Percentiles rank a stretch among this genome's conserved stretches.
phyloP scores from a whole-genome alignment of 2,888 invertebrate genomes.

The Acrocera orbiculus region DNA sequence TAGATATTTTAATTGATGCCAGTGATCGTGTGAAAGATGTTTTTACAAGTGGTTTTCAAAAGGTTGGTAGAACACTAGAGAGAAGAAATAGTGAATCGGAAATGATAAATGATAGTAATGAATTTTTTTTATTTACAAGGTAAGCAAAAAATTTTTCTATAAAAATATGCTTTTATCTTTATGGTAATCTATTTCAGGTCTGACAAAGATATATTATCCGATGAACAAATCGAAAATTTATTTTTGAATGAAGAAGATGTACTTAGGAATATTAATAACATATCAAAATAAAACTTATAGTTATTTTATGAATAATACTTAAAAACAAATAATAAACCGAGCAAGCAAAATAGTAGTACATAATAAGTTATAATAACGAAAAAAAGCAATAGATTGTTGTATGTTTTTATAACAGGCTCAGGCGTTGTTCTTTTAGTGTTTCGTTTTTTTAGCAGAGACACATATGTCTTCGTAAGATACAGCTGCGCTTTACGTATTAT shows the following conservation, averaged over 20 bases:
- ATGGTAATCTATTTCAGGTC: slow-evolving; percentile 19
- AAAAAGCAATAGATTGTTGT: too few species aligned
- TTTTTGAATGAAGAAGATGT: slow-evolving; percentile 10
- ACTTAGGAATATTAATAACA: slow-evolving; percentile 13
- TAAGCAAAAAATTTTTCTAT: slow-evolving; percentile 15
- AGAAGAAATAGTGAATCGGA: slow-evolving; percentile 54
- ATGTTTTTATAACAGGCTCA: too few species aligned
- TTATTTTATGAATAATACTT: too few species aligned
- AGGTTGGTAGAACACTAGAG: slow-evolving; percentile 48
- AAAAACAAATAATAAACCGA: too few species aligned
- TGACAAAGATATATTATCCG: slow-evolving; percentile 30
- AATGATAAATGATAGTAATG: slow-evolving; percentile 31
- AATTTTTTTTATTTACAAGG: slow-evolving; percentile 31
- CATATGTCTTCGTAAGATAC: too few species aligned
- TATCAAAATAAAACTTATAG: slow-evolving; percentile 15
- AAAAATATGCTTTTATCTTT: slow-evolving; percentile 1
- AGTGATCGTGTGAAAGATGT: slow-evolving; percentile 68
- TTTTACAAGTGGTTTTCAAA: slow-evolving; percentile 58
- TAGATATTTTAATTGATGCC: slow-evolving; percentile 60
- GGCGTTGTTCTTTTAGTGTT: too few species aligned
- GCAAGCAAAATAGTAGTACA: too few species aligned
- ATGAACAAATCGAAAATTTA: slow-evolving; percentile 31
- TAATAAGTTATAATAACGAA: too few species aligned
- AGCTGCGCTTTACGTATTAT: too few species aligned
- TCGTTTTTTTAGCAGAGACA: too few species aligned